A percentile compares a stretch with the other conserved stretches of the same genome.
Evolutionary conservation across 1,140 invertebrate species (phyloP).

Genomic region (Anastrepha obliqua): DNA sequence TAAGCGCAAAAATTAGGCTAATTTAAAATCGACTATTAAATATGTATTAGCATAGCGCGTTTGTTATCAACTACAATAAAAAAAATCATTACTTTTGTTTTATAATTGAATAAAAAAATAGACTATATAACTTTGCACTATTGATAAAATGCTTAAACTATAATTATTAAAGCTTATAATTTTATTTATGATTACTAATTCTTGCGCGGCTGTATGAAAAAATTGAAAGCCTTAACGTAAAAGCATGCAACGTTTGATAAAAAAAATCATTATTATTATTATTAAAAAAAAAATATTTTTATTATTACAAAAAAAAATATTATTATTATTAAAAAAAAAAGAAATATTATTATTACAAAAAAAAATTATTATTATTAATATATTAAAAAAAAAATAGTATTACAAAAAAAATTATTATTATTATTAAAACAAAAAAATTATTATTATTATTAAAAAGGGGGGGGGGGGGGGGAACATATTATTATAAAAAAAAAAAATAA

Average conservation of each 20-base stretch:
- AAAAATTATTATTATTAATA: not conserved
- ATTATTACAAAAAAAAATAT: not conserved
- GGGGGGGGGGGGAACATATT: no score
- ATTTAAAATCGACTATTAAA: slow-evolving; percentile 16
- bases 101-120: not conserved
- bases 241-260: not conserved
- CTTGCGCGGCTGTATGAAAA: not conserved
- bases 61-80: slow-evolving; percentile 6
- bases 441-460: not conserved
- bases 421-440: not conserved
- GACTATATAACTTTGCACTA: slow-evolving; percentile 40
- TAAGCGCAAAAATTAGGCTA: not conserved
- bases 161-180: slow-evolving; percentile 31
- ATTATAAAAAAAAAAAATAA: not conserved
- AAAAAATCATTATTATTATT: no score
- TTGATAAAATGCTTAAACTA: slow-evolving; percentile 5
- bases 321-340: not conserved
- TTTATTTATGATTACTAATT: not conserved
- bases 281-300: no score
- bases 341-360: no score
- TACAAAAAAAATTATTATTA: not conserved
- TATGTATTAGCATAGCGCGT: not conserved
- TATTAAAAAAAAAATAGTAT: not conserved
- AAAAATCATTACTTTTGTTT: not conserved
- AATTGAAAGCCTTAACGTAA: not conserved